Percentiles rank a stretch among this genome's conserved stretches.
Conservation (phyloP, 2,888 invertebrate species). For the Mythimna vitellina region DNA sequence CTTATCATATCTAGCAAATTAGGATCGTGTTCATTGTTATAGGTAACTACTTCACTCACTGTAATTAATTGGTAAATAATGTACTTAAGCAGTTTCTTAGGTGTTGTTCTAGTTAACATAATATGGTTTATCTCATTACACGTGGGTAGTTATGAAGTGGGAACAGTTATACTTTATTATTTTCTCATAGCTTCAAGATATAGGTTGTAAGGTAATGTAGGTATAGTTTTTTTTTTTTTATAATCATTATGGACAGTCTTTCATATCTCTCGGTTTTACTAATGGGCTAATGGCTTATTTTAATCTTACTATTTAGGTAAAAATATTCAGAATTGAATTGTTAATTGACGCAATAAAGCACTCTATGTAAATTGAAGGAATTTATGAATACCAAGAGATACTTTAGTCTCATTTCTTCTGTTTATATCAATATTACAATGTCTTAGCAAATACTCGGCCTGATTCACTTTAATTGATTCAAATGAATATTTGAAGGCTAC, state of each 20-base stretch:
- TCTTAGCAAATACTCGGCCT: slow-evolving; percentile 18
- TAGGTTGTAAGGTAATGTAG: too few relatives aligned
- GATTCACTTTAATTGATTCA: slow-evolving; percentile 64
- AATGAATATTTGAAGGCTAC: slow-evolving; percentile 67
- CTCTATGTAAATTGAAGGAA: slow-evolving; percentile 18
- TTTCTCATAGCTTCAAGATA: not conserved
- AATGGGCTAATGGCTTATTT: not conserved
- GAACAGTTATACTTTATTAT: not conserved
- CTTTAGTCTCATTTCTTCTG: slow-evolving; percentile 1
- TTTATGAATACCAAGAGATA: slow-evolving; percentile 6
- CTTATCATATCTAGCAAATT: slow-evolving; percentile 32
- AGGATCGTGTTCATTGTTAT: not conserved
- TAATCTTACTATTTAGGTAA: not conserved
- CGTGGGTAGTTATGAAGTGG: not conserved
- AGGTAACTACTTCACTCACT: not conserved
- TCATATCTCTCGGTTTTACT: not conserved
- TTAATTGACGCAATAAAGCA: slow-evolving; percentile 5
- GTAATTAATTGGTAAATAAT: not conserved
- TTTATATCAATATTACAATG: slow-evolving; percentile 24
- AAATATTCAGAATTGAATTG: not conserved
- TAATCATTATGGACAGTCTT: too few relatives aligned
- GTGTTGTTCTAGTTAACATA: too few relatives aligned
- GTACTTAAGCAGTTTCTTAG: not conserved
- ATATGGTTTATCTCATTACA: not conserved
- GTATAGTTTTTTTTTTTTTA: too few relatives aligned